These are phyloP conservation scores for Nematopogon swammerdamellus DNA, from an alignment of 2,888 invertebrate species.

Conservation along the genomic window DNA sequence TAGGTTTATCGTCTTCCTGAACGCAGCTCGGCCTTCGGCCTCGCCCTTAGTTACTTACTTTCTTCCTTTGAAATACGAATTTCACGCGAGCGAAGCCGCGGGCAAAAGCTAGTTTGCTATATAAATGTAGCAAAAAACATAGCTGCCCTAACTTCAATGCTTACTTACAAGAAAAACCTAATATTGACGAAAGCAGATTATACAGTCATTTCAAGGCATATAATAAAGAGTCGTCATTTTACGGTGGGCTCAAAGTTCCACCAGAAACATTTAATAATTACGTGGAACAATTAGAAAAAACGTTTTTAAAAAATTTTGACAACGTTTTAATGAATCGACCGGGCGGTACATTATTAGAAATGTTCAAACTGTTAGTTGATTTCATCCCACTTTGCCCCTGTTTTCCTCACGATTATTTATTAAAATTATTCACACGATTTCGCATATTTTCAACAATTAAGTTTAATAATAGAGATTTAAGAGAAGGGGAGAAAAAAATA, in stretches of 20 bases:
- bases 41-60: no score
- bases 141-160: slow-evolving; percentile 3
- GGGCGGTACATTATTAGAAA: neutral
- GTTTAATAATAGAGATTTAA: no score
- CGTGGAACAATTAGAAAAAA: neutral
- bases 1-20: no score
- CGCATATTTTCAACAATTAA: slow-evolving; percentile 3
- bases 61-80: no score
- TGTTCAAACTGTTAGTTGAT: neutral
- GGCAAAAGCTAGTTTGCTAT: no score
- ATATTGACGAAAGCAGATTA: slow-evolving; percentile 1
- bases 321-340: slow-evolving; percentile 1
- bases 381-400: slow-evolving; percentile 4
- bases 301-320: neutral
- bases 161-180: neutral
- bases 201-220: slow-evolving; percentile 1
- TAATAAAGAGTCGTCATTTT: slow-evolving; percentile 2
- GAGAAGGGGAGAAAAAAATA: no score
- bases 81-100: no score
- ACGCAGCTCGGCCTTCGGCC: no score
- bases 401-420: slow-evolving; percentile 8
- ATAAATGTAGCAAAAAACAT: slow-evolving; percentile 8
- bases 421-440: slow-evolving; percentile 4
- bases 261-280: neutral
- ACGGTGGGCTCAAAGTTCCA: slow-evolving; percentile 2